Evolutionary conservation across 2,888 invertebrate species (phyloP).

Genomic region (Sclerodermus sp.): DNA sequence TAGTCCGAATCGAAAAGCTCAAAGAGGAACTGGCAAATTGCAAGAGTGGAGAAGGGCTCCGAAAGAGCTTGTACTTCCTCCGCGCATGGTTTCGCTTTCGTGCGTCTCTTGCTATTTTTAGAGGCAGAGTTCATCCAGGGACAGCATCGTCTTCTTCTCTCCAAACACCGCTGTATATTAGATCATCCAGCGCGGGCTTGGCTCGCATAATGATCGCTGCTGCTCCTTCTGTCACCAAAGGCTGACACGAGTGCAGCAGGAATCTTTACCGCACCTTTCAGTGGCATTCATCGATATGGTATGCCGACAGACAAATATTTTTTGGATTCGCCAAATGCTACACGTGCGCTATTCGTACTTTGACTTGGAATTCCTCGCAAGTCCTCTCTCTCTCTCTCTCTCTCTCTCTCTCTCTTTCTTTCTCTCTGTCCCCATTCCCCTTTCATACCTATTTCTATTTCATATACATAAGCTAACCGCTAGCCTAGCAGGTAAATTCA

Average conservation of each 20-base stretch:
- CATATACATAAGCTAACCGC: too few species aligned
- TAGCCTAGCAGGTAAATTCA: too few species aligned
- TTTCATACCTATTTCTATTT: too few species aligned
- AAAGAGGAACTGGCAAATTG: too few species aligned
- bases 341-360: background rate
- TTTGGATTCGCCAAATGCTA: background rate
- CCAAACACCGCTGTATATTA: conserved; percentile 26
- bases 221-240: conserved; percentile 36
- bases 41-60: too few species aligned
- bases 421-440: too few species aligned
- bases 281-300: conserved; percentile 35
- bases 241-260: conserved; percentile 12
- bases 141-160: too few species aligned
- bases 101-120: too few species aligned
- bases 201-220: conserved; percentile 36
- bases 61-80: too few species aligned
- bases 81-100: too few species aligned
- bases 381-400: background rate
- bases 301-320: conserved; percentile 18
- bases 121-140: too few species aligned
- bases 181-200: conserved; percentile 42
- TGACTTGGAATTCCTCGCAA: background rate
- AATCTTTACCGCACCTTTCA: conserved; percentile 33
- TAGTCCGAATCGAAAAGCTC: too few species aligned
- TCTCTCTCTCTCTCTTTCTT: background rate